These are phyloP conservation scores for Orgyia antiqua DNA, from an alignment of 2,888 invertebrate genomes.

Conservation along the genomic window DNA sequence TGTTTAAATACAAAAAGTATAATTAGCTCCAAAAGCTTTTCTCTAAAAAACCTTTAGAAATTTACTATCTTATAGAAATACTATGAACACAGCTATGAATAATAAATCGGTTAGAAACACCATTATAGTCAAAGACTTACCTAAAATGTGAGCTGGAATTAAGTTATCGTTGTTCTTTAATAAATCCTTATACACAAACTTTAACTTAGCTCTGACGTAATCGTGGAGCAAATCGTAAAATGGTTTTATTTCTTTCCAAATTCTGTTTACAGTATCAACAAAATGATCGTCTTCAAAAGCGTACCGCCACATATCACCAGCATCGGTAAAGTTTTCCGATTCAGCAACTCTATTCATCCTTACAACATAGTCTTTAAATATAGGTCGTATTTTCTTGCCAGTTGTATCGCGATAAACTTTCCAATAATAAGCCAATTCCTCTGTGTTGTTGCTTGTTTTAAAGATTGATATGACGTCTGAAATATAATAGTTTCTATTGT, in stretches of 20 bases:
- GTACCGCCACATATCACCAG: conserved; percentile 68
- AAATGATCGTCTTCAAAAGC: conserved; percentile 64
- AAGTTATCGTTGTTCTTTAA: conserved; percentile 60
- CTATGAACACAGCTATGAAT: too few species aligned
- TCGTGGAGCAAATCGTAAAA: conserved; percentile 81
- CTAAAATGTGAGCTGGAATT: conserved; percentile 84
- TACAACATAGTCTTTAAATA: conserved; percentile 79
- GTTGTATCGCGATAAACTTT: conserved; percentile 80
- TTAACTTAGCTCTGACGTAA: conserved; percentile 79
- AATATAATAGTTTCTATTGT: conserved; percentile 17
- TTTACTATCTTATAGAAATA: too few species aligned
- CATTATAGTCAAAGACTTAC: too few species aligned
- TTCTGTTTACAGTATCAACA: conserved; percentile 54
- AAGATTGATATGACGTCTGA: conserved; percentile 61
- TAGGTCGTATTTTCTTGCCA: conserved; percentile 78
- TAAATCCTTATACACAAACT: conserved; percentile 62
- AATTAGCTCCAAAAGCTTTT: too few species aligned
- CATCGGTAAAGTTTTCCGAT: conserved; percentile 69
- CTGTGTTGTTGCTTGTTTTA: conserved; percentile 75
- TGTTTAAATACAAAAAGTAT: too few species aligned
- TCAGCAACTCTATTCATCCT: conserved; percentile 80
- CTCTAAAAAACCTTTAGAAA: too few species aligned
- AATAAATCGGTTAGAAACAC: too few species aligned
- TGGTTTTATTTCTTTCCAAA: conserved; percentile 80
- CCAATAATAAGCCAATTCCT: conserved; percentile 81